Base-by-base conservation (phyloP, 2,797 vertebrate genomes). In the Poecilia velifera region DNA sequence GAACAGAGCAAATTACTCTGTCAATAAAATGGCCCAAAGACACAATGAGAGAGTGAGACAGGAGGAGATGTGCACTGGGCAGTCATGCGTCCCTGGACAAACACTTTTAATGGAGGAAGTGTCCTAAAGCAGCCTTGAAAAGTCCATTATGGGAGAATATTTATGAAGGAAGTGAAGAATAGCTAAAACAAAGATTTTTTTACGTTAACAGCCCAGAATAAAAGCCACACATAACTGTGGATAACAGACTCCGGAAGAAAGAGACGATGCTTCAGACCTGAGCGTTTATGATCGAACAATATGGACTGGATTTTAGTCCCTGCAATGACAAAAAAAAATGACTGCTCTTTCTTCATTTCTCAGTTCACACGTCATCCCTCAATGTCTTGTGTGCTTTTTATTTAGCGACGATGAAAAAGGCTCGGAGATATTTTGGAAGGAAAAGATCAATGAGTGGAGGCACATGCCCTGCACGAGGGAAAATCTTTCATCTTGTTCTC, bases 1-100 rank as follows among this genome's bases (percentile, higher is more conserved):
- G 94, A 93, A 92, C 90, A 76, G 82, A 78, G 92, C 84, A 95
- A 95, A 94, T 94, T 90, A 93, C 86, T 89, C 87, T 80, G 91
- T 95, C 93, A 92, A 93, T 95, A 94, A 88, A 88, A 83, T 43
- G 46, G 80, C 82, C 74, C 25, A 53, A 74, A 87, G 89, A 90
- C 78, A 85, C 86, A 86, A 86, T 81, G 85, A 84, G 79, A 90
- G 77, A 78, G 79, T 90, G 77, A 78, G 79, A 31, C 31, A 76
- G 76, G 53, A 57, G 70, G 77, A 49, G 36, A 76, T 31, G 73
- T 53, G n/a, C 64, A 45, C 9, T 68, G n/a, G 39, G 36, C 10
- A 73, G n/a, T 73, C 72, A 43, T 59, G 13, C 10, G 20, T 78
- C 72, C 10, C 8, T 10, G 1, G 72, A 78, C 68, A 76, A 80